Conservation (phyloP, 2,888 invertebrate species). For the Habroteleia sp. region DNA sequence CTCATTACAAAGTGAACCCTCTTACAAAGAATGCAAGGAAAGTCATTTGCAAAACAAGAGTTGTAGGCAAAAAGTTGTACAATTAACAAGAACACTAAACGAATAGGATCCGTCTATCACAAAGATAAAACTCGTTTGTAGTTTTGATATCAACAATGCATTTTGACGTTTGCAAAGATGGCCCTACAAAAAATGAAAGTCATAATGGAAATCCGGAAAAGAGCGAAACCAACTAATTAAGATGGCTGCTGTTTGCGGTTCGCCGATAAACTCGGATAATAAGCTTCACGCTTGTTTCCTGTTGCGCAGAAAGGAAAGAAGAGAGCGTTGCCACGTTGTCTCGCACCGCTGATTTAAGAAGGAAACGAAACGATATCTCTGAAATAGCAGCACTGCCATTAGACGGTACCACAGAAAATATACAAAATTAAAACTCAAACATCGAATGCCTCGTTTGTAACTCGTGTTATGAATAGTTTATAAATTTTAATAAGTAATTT, state of each 20-base stretch:
- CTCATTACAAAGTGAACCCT: no score
- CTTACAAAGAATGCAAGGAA: not conserved
- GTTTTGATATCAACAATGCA: conserved; percentile 18
- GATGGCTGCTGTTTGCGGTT: conserved; percentile 64
- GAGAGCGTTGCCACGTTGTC: conserved; percentile 63
- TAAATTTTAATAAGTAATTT: no score
- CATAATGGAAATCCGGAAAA: conserved; percentile 62
- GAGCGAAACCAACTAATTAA: conserved; percentile 62
- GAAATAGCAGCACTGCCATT: conserved; percentile 52
- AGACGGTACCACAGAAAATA: conserved; percentile 38
- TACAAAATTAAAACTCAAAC: conserved; percentile 33
- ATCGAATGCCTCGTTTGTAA: conserved; percentile 16
- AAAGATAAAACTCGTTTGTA: conserved; percentile 10
- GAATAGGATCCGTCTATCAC: conserved; percentile 7
- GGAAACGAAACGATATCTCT: conserved; percentile 61
- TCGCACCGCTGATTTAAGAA: conserved; percentile 62
- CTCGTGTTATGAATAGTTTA: not conserved
- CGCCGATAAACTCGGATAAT: conserved; percentile 63
- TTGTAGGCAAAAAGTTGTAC: conserved; percentile 12
- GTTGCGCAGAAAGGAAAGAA: conserved; percentile 64
- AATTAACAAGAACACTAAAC: conserved; percentile 9
- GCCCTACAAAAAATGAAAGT: conserved; percentile 52
- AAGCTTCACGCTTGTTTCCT: conserved; percentile 65
- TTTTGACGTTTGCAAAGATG: conserved; percentile 25
- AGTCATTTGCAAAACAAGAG: not conserved